Evolutionary conservation across 1,140 invertebrate species (phyloP).

Genomic region (Tetragonula clypearis): DNA sequence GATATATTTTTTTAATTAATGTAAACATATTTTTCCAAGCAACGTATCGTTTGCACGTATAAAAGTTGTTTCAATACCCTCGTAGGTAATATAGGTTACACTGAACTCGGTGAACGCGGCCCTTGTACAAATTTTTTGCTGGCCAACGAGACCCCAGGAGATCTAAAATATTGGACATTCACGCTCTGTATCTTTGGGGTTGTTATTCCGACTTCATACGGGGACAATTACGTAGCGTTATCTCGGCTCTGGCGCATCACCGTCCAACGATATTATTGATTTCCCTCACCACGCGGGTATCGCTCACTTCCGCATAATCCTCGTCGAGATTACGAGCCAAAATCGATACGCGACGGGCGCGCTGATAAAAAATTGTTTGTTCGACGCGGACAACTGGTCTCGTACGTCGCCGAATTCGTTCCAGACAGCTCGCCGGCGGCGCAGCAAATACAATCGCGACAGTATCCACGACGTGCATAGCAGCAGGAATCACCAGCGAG

Average conservation of each 20-base stretch:
- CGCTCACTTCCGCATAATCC: conserved; percentile 43
- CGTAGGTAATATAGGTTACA: too few relatives aligned
- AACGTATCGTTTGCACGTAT: too few relatives aligned
- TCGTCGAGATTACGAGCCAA: conserved; percentile 48
- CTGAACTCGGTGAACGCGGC: too few relatives aligned
- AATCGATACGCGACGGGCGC: conserved; percentile 28
- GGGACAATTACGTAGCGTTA: conserved; percentile 24
- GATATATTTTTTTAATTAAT: too few relatives aligned
- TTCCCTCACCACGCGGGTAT: conserved; percentile 34
- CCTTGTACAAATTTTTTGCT: too few relatives aligned
- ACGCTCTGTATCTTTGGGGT: too few relatives aligned
- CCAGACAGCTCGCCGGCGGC: not conserved
- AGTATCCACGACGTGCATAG: not conserved
- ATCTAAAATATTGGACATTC: too few relatives aligned
- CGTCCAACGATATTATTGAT: conserved; percentile 42
- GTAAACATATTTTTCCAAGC: too few relatives aligned
- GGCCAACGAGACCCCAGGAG: too few relatives aligned
- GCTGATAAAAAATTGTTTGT: conserved; percentile 34
- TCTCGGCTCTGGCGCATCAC: conserved; percentile 7
- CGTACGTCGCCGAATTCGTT: not conserved
- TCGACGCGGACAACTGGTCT: not conserved
- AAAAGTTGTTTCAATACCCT: too few relatives aligned
- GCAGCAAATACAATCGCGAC: not conserved
- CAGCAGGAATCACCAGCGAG: not conserved
- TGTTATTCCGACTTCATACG: too few relatives aligned